phyloP scores from a whole-genome alignment of 2,113 vertebrate species.

The Odontophorus gujanensis region DNA sequence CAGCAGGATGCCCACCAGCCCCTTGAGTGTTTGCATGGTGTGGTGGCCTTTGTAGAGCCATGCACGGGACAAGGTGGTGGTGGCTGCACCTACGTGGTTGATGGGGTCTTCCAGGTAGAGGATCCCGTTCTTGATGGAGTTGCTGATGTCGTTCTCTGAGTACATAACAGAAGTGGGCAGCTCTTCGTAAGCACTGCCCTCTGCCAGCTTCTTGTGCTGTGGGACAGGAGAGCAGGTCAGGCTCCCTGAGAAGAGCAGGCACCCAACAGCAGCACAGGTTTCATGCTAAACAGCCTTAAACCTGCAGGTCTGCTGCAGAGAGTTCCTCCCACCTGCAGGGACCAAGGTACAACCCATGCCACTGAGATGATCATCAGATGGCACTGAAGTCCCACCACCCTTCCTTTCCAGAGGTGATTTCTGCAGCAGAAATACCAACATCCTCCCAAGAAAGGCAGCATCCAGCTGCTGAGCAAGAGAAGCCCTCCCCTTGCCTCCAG shows the following conservation, averaged over 20 bases:
- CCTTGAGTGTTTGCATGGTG: too few species aligned
- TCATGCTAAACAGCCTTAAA: not conserved
- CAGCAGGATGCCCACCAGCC: rapidly evolving
- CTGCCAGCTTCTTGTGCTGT: conserved; percentile 98
- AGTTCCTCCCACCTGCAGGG: not conserved
- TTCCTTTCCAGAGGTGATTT: not conserved
- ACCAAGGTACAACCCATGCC: not conserved
- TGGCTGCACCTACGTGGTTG: conserved; percentile 83
- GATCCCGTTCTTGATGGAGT: conserved; percentile 98
- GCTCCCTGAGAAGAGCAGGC: not conserved
- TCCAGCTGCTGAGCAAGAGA: not conserved
- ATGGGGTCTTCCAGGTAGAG: conserved; percentile 97
- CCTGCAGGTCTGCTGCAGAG: not conserved
- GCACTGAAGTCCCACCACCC: not conserved
- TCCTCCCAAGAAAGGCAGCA: not conserved
- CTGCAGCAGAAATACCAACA: not conserved
- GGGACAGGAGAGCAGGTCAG: not conserved
- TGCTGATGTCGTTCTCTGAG: conserved; percentile 98
- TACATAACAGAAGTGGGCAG: conserved; percentile 91
- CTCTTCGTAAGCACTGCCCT: conserved; percentile 96
- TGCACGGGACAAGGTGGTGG: not conserved
- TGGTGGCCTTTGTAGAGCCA: not conserved
- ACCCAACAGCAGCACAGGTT: not conserved
- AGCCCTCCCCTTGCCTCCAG: not conserved
- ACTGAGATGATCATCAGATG: not conserved